Percentiles rank a stretch among this genome's conserved stretches.
phyloP scores from a whole-genome alignment of 1,140 invertebrate species.

The Battus philenor region DNA sequence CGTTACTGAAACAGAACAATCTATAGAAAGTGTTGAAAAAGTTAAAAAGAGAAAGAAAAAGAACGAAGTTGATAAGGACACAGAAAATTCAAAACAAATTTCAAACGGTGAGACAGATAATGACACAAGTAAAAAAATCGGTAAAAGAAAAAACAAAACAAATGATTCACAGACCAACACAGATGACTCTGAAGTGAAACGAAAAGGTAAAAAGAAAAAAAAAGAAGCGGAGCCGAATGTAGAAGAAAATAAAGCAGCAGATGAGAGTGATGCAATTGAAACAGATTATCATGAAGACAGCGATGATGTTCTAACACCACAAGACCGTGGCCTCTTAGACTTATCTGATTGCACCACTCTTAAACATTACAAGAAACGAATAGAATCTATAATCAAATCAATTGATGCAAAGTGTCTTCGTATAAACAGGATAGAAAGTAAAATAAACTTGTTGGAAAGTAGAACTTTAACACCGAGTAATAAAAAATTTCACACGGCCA shows the following conservation, averaged over 20 bases:
- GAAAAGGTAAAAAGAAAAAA: background rate
- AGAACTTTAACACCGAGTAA: conserved; percentile 43
- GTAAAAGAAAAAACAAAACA: background rate
- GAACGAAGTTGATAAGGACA: no score
- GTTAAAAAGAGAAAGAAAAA: conserved; percentile 5
- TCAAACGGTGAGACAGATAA: background rate
- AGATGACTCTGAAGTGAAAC: background rate
- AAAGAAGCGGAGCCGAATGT: background rate
- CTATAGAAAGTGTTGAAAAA: background rate
- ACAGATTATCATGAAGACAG: conserved; percentile 46
- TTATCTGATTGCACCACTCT: conserved; percentile 37
- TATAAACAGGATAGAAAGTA: conserved; percentile 37
- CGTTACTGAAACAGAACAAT: background rate
- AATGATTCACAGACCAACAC: background rate
- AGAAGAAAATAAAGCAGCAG: conserved; percentile 26
- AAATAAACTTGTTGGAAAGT: conserved; percentile 41
- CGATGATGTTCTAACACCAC: conserved; percentile 34
- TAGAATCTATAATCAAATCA: conserved; percentile 34
- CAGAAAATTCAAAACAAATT: background rate
- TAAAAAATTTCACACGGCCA: conserved; percentile 51
- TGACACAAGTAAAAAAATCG: background rate
- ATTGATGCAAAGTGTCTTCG: conserved; percentile 35
- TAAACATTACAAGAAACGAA: conserved; percentile 44
- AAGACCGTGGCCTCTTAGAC: conserved; percentile 46
- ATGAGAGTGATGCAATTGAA: conserved; percentile 54